A percentile compares a stretch with the other conserved stretches of the same genome.
These are phyloP conservation scores for Auanema sp. DNA, from an alignment of 2,888 invertebrate species.

Conservation along the genomic window DNA sequence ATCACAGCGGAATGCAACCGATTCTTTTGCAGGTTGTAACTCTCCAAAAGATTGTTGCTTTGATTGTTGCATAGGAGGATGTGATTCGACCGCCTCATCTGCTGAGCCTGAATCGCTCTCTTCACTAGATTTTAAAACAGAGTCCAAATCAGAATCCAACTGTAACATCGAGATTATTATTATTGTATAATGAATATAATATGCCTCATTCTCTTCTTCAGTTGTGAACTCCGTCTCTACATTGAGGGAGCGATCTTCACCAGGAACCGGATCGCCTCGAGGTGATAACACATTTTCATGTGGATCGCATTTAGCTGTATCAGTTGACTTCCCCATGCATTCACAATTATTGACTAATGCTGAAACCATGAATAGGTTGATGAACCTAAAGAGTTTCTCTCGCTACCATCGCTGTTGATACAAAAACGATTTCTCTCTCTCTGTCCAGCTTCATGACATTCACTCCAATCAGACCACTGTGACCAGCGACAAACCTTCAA, in stretches of 20 bases:
- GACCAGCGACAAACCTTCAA: conserved; percentile 47
- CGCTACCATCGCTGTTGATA: conserved; percentile 38
- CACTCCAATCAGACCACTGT: conserved; percentile 45
- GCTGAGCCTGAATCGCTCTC: conserved; percentile 10
- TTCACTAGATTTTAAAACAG: conserved; percentile 6
- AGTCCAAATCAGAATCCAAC: conserved; percentile 8
- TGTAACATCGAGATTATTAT: neutral
- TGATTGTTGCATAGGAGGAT: conserved; percentile 9
- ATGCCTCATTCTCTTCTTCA: conserved; percentile 16
- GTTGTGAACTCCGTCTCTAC: conserved; percentile 15
- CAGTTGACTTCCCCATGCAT: conserved; percentile 38
- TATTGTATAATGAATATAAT: neutral
- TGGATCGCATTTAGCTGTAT: conserved; percentile 23
- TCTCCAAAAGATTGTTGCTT: neutral
- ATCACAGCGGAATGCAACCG: neutral
- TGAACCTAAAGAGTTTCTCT: conserved; percentile 9
- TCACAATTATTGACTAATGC: conserved; percentile 40
- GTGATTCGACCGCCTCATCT: conserved; percentile 16
- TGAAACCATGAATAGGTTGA: conserved; percentile 3
- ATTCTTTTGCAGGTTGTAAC: conserved; percentile 4
- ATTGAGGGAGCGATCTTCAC: conserved; percentile 4
- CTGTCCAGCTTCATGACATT: conserved; percentile 32
- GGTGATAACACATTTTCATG: neutral
- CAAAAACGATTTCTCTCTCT: conserved; percentile 46
- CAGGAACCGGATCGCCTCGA: conserved; percentile 14